These are phyloP conservation scores for Buathra laborator DNA, from an alignment of 2,888 invertebrate species.

Conservation along the genomic window DNA sequence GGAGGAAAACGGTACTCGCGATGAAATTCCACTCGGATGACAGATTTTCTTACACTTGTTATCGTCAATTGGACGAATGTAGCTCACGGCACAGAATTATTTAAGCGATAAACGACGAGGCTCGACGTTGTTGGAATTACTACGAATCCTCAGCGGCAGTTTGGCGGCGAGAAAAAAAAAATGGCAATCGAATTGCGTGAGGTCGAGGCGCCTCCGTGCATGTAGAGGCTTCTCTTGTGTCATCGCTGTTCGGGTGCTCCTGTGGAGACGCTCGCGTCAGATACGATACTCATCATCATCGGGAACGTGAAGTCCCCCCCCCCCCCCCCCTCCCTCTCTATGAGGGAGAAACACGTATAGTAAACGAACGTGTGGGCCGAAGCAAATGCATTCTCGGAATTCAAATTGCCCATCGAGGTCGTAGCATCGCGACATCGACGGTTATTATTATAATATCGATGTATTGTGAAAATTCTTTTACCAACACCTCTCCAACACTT, in stretches of 20 bases:
- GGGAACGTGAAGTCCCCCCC: slow-evolving; percentile 30
- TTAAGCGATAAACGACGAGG: background rate
- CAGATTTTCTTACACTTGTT: background rate
- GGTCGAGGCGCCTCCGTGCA: slow-evolving; percentile 31
- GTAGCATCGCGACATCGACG: slow-evolving; percentile 46
- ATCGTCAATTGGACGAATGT: background rate
- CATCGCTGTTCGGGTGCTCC: slow-evolving; percentile 51
- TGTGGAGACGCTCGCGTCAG: background rate
- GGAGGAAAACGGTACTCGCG: slow-evolving; percentile 13
- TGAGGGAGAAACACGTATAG: slow-evolving; percentile 6
- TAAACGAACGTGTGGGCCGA: slow-evolving; percentile 53
- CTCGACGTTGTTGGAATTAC: slow-evolving; percentile 21
- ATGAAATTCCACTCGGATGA: slow-evolving; percentile 1
- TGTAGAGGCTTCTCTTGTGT: slow-evolving; percentile 24
- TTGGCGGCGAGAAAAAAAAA: background rate
- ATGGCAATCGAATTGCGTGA: slow-evolving; percentile 59
- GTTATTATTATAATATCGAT: slow-evolving; percentile 36
- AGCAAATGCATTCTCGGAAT: slow-evolving; percentile 63
- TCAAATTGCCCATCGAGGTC: slow-evolving; percentile 59
- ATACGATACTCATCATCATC: slow-evolving; percentile 25
- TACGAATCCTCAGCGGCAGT: background rate
- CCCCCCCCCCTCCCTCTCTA: background rate
- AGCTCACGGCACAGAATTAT: background rate
- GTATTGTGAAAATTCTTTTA: slow-evolving; percentile 8
- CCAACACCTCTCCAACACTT: background rate